These are phyloP conservation scores for Polymixis flavicincta DNA, from an alignment of 2,888 invertebrate species.

Conservation along the genomic window DNA sequence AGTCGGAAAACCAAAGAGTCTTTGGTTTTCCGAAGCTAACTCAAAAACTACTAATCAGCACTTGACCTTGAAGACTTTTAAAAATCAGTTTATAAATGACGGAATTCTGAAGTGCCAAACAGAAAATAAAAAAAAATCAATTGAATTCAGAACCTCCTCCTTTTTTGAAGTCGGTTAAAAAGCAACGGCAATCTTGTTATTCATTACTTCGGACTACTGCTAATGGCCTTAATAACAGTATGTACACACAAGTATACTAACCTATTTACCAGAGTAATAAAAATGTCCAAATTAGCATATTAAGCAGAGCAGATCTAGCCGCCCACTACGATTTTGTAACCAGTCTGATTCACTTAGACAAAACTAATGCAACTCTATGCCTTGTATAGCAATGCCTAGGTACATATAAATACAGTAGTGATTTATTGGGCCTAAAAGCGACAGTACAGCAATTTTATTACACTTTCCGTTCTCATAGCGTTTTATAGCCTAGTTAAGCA, in stretches of 20 bases:
- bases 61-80: too few relatives aligned
- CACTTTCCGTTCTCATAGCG: background rate
- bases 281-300: slow-evolving; percentile 43
- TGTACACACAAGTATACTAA: slow-evolving; percentile 27
- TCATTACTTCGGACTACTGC: background rate
- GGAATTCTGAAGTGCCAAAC: too few relatives aligned
- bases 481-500: slow-evolving; percentile 15
- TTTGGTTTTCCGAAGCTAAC: too few relatives aligned
- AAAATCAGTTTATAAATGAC: too few relatives aligned
- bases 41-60: too few relatives aligned
- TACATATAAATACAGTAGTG: background rate
- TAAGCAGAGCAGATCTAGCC: slow-evolving; percentile 44
- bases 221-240: slow-evolving; percentile 20
- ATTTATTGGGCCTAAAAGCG: background rate
- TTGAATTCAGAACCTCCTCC: too few relatives aligned
- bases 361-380: slow-evolving; percentile 1
- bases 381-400: background rate
- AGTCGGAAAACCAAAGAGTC: too few relatives aligned
- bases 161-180: too few relatives aligned
- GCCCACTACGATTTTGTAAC: slow-evolving; percentile 33
- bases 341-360: slow-evolving; percentile 5
- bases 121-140: too few relatives aligned
- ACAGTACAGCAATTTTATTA: background rate
- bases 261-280: slow-evolving; percentile 32
- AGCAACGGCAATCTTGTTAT: background rate